Percentiles rank a stretch among this genome's conserved stretches.
phyloP scores from a whole-genome alignment of 2,113 vertebrate species.

The Chlorocebus sabaeus region DNA sequence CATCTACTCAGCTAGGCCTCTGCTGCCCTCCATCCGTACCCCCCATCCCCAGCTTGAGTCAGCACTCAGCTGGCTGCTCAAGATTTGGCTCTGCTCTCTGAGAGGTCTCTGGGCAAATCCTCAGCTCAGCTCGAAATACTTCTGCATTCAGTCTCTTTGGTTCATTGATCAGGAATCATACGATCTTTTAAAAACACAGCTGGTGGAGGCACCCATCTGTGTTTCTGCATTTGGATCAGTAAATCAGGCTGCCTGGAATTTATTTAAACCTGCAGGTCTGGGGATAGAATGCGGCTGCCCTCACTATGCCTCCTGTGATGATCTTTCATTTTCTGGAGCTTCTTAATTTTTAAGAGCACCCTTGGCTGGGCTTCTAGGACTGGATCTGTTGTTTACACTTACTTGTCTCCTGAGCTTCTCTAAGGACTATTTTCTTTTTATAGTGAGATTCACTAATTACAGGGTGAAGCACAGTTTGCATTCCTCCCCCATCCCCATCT shows the following conservation, averaged over 20 bases:
- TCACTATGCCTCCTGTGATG: neutral
- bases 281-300: neutral
- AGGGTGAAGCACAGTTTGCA: neutral
- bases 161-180: constrained; percentile 74
- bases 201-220: constrained; percentile 57
- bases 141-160: constrained; percentile 50
- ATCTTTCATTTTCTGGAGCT: neutral
- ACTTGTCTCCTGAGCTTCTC: constrained; percentile 39
- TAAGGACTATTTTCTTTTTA: constrained; percentile 41
- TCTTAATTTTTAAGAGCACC: neutral
- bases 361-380: neutral
- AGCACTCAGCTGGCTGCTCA: constrained; percentile 15
- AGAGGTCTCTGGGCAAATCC: constrained; percentile 50
- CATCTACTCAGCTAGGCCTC: neutral
- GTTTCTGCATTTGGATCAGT: constrained; percentile 41
- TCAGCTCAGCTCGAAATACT: constrained; percentile 39
- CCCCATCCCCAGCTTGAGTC: constrained; percentile 8
- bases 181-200: constrained; percentile 71
- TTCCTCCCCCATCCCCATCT: neutral
- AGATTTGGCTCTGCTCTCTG: constrained; percentile 6
- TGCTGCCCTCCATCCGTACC: neutral
- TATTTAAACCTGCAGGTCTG: constrained; percentile 31
- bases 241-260: constrained; percentile 30
- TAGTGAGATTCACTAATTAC: constrained; percentile 38
- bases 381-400: neutral